phyloP scores from a whole-genome alignment of 2,888 invertebrate species.

The Aporophyla lueneburgensis region DNA sequence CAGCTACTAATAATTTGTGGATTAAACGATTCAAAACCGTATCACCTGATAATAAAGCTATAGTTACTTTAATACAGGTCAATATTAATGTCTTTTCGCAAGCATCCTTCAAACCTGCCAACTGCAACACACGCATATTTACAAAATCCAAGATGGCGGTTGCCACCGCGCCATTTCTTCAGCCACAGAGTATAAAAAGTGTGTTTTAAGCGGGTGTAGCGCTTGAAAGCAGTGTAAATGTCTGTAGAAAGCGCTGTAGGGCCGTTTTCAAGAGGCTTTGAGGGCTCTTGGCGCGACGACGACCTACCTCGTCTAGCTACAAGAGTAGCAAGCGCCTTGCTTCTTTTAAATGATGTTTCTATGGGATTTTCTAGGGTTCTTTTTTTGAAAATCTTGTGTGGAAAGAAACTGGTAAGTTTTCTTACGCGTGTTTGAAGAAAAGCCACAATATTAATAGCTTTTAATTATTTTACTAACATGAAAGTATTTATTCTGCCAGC shows the following conservation, averaged over 20 bases:
- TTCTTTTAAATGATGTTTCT: slow-evolving; percentile 57
- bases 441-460: not conserved
- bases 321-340: slow-evolving; percentile 55
- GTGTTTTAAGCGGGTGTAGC: slow-evolving; percentile 63
- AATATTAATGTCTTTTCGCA: not conserved
- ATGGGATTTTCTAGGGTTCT: slow-evolving; percentile 37
- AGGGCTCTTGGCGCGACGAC: slow-evolving; percentile 64
- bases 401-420: slow-evolving; percentile 5
- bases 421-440: not conserved
- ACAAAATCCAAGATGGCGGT: slow-evolving; percentile 64
- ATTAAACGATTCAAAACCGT: not conserved
- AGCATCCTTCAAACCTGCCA: not conserved
- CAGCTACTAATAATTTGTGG: not conserved
- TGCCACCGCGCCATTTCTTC: slow-evolving; percentile 55
- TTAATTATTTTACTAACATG: not conserved
- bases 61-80: no score
- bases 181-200: slow-evolving; percentile 62
- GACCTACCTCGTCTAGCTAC: slow-evolving; percentile 54
- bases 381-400: slow-evolving; percentile 16
- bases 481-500: not conserved
- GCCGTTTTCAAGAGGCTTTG: slow-evolving; percentile 56
- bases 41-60: not conserved
- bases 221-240: slow-evolving; percentile 70
- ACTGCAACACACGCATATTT: slow-evolving; percentile 27
- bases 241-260: slow-evolving; percentile 67